Conservation (phyloP, 2,113 vertebrate species). For the Coptodon bakossiorum region DNA sequence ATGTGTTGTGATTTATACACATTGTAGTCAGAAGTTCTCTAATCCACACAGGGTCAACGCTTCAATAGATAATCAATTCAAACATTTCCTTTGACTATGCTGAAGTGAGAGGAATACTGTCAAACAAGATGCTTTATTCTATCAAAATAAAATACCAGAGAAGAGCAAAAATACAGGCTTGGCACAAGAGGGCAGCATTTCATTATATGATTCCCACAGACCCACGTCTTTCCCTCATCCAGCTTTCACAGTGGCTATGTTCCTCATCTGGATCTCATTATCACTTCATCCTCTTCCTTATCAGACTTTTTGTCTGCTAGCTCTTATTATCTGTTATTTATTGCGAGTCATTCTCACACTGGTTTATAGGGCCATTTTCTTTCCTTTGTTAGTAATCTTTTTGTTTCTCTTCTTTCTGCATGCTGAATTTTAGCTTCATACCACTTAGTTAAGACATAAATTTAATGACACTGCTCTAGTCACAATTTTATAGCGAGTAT, state of each 20-base stretch:
- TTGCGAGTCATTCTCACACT: background rate
- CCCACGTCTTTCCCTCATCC: background rate
- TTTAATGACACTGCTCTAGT: background rate
- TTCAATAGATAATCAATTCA: background rate
- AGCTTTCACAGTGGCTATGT: background rate
- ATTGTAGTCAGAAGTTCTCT: background rate
- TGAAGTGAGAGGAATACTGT: background rate
- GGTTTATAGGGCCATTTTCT: background rate
- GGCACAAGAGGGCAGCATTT: constrained; percentile 39
- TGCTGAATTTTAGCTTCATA: background rate
- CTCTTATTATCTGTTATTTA: background rate
- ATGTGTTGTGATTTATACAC: background rate
- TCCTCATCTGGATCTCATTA: background rate
- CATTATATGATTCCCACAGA: background rate
- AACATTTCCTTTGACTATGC: background rate
- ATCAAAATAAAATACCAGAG: background rate
- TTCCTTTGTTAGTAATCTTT: background rate
- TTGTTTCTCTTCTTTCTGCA: background rate
- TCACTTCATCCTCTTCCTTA: background rate
- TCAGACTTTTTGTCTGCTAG: background rate
- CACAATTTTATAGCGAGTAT: background rate
- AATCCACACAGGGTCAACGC: background rate
- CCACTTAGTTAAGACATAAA: background rate
- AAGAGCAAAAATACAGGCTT: background rate
- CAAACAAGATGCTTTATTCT: background rate